Conservation (phyloP, 2,113 vertebrate species). For the Stercorarius parasiticus region DNA sequence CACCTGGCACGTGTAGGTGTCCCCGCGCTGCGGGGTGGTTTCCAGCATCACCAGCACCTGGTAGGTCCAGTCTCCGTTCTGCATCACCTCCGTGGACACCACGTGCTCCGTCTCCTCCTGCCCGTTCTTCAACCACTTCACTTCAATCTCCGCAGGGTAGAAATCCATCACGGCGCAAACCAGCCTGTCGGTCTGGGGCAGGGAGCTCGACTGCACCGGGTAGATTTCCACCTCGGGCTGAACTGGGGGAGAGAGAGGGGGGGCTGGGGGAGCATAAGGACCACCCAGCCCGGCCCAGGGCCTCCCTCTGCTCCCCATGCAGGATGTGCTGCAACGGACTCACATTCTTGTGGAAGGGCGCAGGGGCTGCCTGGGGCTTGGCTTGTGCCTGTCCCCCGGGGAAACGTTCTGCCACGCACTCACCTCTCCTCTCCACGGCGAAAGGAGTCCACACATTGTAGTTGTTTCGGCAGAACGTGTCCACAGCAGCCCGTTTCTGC, state of each 20-base stretch:
- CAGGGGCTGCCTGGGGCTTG: not conserved
- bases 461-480: not conserved
- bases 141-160: not conserved
- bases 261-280: not conserved
- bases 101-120: not conserved
- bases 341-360: too few relatives aligned
- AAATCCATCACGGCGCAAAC: too few relatives aligned
- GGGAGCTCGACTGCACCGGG: not conserved
- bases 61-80: not conserved
- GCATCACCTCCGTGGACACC: not conserved
- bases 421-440: not conserved
- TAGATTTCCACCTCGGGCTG: accelerated
- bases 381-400: not conserved
- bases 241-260: not conserved
- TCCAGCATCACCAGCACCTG: not conserved
- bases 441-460: accelerated
- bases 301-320: not conserved
- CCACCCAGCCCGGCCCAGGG: not conserved
- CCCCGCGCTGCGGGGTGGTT: not conserved
- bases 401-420: not conserved
- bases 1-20: not conserved
- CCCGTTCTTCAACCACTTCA: not conserved
- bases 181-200: not conserved
- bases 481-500: accelerated
- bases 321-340: not conserved